Percentiles rank a stretch among this genome's conserved stretches.
phyloP scores from a whole-genome alignment of 2,113 vertebrate species.

The Okapia johnstoni region DNA sequence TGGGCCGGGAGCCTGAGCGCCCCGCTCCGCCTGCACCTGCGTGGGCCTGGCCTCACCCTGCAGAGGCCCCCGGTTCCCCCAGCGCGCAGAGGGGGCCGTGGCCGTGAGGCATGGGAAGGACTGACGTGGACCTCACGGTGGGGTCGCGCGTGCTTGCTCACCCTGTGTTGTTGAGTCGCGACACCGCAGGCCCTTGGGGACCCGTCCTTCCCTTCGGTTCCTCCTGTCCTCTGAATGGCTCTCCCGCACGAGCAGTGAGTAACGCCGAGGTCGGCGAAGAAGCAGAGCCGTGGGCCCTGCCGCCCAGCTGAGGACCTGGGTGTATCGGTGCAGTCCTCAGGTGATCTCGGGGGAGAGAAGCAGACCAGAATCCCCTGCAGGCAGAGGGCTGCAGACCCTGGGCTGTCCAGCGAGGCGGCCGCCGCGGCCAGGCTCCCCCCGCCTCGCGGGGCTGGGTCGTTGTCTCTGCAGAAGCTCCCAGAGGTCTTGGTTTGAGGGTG shows the following conservation, averaged over 20 bases:
- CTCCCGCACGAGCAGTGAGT: not conserved
- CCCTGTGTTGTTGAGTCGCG: fast-evolving
- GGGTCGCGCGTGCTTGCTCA: fast-evolving
- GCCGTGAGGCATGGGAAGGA: not conserved
- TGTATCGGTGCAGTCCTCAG: fast-evolving
- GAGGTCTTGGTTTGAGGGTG: not conserved
- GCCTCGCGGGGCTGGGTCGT: fast-evolving
- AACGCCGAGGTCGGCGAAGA: fast-evolving
- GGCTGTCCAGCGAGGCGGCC: fast-evolving
- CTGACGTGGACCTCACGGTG: fast-evolving
- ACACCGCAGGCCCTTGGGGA: not conserved
- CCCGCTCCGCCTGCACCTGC: not conserved
- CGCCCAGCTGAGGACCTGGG: fast-evolving
- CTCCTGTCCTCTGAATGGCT: fast-evolving
- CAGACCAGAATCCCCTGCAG: fast-evolving
- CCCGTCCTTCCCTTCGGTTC: fast-evolving
- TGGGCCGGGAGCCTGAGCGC: not conserved
- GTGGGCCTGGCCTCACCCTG: not conserved
- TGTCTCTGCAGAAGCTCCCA: not conserved
- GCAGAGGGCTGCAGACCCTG: fast-evolving
- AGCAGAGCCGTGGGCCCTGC: fast-evolving
- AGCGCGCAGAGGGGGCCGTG: not conserved
- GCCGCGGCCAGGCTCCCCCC: not conserved
- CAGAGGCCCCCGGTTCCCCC: too few species aligned
- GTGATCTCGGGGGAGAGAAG: fast-evolving